Conservation (phyloP, 1,140 invertebrate genomes). For the Archivesica marissinica region DNA sequence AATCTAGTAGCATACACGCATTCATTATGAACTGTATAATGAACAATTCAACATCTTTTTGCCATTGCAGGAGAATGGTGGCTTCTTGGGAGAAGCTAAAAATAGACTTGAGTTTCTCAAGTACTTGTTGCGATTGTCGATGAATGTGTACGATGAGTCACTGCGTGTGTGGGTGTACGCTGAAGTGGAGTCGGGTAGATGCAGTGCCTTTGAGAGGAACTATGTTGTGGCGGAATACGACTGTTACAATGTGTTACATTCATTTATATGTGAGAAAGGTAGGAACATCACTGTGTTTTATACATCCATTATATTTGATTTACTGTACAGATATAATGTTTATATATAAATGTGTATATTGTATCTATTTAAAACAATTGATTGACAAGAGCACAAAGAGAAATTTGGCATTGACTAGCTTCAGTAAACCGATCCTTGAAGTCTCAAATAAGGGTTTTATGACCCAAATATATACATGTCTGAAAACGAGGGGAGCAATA, state of each 20-base stretch:
- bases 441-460: too few relatives aligned
- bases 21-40: too few relatives aligned
- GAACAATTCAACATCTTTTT: too few relatives aligned
- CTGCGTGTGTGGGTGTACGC: constrained; percentile 78
- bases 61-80: constrained; percentile 75
- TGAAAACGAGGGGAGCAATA: too few relatives aligned
- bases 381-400: too few relatives aligned
- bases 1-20: too few relatives aligned
- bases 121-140: constrained; percentile 70
- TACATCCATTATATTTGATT: constrained; percentile 7
- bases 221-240: constrained; percentile 75
- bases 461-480: too few relatives aligned
- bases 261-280: constrained; percentile 82
- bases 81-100: constrained; percentile 75
- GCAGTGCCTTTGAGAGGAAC: constrained; percentile 72
- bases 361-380: too few relatives aligned
- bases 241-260: constrained; percentile 73
- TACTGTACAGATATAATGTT: too few relatives aligned
- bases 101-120: constrained; percentile 72
- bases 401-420: too few relatives aligned
- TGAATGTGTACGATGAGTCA: constrained; percentile 66
- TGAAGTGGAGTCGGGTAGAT: constrained; percentile 71
- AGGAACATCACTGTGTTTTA: not conserved
- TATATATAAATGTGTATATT: too few relatives aligned
- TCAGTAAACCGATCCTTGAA: too few relatives aligned